Evolutionary conservation across 2,113 vertebrate genomes (phyloP).

Genomic region (Lipophrys pholis): DNA sequence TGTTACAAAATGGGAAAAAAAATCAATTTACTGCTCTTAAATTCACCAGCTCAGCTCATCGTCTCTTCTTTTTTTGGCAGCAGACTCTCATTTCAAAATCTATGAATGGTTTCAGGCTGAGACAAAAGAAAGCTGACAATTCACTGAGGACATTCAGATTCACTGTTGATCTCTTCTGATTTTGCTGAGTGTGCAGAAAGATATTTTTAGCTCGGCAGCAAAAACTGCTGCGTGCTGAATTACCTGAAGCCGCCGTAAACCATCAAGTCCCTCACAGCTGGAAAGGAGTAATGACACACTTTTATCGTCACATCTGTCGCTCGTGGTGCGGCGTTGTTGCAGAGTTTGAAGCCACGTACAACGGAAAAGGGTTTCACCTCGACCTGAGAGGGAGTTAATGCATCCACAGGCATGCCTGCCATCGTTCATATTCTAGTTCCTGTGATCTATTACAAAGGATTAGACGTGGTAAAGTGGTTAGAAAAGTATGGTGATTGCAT

Average conservation of each 20-base stretch:
- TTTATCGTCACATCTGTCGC: neutral
- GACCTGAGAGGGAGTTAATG: no score
- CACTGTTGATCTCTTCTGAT: neutral
- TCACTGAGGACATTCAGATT: neutral
- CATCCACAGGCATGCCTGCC: no score
- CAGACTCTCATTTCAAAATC: neutral
- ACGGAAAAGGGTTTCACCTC: no score
- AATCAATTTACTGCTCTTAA: neutral
- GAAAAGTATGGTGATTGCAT: no score
- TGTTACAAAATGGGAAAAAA: no score
- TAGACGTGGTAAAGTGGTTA: no score
- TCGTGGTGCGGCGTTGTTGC: no score
- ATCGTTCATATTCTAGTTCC: no score
- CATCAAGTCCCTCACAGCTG: neutral
- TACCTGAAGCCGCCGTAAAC: conserved; percentile 12
- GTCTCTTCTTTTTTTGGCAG: neutral
- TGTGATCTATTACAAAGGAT: no score
- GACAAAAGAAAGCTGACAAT: neutral
- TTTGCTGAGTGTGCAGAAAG: neutral
- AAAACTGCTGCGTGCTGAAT: neutral
- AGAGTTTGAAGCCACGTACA: no score
- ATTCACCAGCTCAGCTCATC: neutral
- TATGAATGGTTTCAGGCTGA: neutral
- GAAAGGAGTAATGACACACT: neutral
- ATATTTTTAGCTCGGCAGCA: neutral